Conservation (phyloP, 2,888 invertebrate species). For the Caenorhabditis japonica region DNA sequence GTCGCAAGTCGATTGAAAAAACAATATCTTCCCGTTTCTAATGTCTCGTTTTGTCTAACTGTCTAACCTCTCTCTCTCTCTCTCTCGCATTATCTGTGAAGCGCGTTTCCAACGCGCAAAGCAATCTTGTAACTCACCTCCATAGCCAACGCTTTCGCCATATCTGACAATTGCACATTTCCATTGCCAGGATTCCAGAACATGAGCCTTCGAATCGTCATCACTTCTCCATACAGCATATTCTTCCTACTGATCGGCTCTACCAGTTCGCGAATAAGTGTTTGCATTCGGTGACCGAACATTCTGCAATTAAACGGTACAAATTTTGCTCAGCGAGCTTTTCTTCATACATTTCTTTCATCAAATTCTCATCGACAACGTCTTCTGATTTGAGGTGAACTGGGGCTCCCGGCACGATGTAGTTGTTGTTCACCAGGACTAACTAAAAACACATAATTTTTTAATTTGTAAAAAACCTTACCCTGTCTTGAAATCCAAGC, state of each 20-base stretch:
- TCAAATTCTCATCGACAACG: conserved; percentile 37
- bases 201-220: conserved; percentile 68
- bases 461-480: conserved; percentile 14
- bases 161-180: conserved; percentile 58
- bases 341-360: conserved; percentile 54
- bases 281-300: conserved; percentile 61
- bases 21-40: no score
- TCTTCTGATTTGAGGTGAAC: conserved; percentile 39
- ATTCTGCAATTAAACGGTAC: conserved; percentile 59
- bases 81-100: no score
- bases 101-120: no score
- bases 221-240: conserved; percentile 65
- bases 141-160: conserved; percentile 48
- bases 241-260: conserved; percentile 57
- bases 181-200: conserved; percentile 73
- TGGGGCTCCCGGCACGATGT: conserved; percentile 57
- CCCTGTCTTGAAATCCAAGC: conserved; percentile 63
- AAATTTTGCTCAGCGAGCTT: no score
- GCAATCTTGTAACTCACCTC: no score
- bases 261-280: conserved; percentile 64
- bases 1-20: no score
- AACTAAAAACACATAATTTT: conserved; percentile 31
- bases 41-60: no score
- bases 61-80: no score
- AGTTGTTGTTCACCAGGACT: conserved; percentile 64